These are phyloP conservation scores for Tenthredo distinguenda DNA, from an alignment of 2,888 invertebrate species.

Conservation along the genomic window DNA sequence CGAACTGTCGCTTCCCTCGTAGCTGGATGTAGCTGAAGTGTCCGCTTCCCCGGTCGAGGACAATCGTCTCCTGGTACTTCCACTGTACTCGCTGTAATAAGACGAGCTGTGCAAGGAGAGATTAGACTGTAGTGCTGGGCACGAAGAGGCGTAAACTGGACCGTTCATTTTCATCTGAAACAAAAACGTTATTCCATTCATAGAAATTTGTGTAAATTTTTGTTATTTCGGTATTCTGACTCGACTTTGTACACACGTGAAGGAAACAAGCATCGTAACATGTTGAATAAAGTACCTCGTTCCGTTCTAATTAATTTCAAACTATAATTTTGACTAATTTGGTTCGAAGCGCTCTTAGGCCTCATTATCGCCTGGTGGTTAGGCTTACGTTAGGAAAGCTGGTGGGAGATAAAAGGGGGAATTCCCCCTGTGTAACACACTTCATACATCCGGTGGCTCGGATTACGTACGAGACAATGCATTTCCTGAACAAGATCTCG, in stretches of 20 bases:
- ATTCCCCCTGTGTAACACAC: constrained; percentile 33
- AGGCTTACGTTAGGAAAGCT: background rate
- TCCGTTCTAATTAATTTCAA: constrained; percentile 29
- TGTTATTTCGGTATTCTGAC: background rate
- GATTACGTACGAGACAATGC: constrained; percentile 46
- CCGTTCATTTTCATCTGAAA: constrained; percentile 66
- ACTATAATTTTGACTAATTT: constrained; percentile 35
- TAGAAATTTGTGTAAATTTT: background rate
- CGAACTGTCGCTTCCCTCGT: constrained; percentile 81
- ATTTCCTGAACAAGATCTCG: constrained; percentile 36
- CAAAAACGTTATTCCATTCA: background rate
- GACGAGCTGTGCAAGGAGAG: constrained; percentile 72
- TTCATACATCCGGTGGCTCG: constrained; percentile 46
- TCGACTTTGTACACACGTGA: background rate
- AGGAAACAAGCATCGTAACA: background rate
- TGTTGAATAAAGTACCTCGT: background rate
- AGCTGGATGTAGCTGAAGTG: constrained; percentile 79
- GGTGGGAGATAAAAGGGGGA: constrained; percentile 6
- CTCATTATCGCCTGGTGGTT: constrained; percentile 20
- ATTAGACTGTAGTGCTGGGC: constrained; percentile 71
- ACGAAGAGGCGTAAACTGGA: constrained; percentile 71
- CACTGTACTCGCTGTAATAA: constrained; percentile 72
- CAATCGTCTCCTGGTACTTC: constrained; percentile 78
- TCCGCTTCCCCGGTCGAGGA: constrained; percentile 83
- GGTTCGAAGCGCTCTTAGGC: background rate